These are phyloP conservation scores for Trissolcus basalis DNA, from an alignment of 1,140 invertebrate genomes.

Conservation along the genomic window DNA sequence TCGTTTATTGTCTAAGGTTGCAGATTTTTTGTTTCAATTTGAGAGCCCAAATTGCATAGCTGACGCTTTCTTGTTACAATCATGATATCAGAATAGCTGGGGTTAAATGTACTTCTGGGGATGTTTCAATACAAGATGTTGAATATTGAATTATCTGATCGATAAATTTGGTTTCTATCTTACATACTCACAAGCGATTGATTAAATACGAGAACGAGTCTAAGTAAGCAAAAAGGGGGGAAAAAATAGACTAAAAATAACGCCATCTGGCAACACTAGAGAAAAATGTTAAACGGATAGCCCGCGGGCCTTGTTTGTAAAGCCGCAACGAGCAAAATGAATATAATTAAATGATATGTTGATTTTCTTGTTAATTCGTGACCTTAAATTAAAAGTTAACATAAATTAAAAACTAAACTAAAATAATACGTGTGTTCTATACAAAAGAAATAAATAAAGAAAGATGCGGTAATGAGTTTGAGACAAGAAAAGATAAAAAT, in stretches of 20 bases:
- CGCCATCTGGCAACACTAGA: conserved; percentile 49
- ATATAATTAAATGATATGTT: conserved; percentile 76
- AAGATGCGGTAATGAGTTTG: conserved; percentile 4
- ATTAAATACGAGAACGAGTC: conserved; percentile 18
- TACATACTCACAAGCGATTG: background rate
- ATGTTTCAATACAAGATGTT: conserved; percentile 4
- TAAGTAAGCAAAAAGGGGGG: conserved; percentile 51
- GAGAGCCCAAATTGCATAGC: conserved; percentile 17
- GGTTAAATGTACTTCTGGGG: conserved; percentile 3
- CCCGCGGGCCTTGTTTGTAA: conserved; percentile 50
- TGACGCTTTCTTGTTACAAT: conserved; percentile 7
- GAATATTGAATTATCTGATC: too few species aligned
- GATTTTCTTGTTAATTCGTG: conserved; percentile 74
- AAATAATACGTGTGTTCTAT: conserved; percentile 52
- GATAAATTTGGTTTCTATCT: background rate
- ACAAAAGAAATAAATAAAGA: conserved; percentile 40
- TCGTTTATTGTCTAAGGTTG: conserved; percentile 45
- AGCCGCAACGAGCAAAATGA: conserved; percentile 63
- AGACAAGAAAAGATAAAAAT: conserved; percentile 4
- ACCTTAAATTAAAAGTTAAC: conserved; percentile 64
- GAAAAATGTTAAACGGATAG: conserved; percentile 60
- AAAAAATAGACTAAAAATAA: conserved; percentile 36
- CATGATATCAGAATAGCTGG: background rate
- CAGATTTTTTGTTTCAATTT: conserved; percentile 33
- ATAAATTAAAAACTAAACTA: conserved; percentile 66